Conservation (phyloP, 2,888 invertebrate genomes). For the Heliothis peltigera region DNA sequence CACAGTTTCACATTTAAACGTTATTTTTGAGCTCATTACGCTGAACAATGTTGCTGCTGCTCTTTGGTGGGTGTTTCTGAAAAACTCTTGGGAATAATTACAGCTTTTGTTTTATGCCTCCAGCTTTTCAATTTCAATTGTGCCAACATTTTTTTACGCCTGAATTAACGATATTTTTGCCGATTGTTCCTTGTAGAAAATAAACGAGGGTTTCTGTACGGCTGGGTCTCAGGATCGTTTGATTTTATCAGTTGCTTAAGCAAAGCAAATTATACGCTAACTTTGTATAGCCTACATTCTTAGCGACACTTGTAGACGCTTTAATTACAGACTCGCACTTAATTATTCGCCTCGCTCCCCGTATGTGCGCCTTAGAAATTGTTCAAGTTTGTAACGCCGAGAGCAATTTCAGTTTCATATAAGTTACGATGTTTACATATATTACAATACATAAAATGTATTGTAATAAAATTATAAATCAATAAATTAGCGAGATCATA, state of each 20-base stretch:
- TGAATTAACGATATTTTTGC: not conserved
- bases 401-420: constrained; percentile 41
- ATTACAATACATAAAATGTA: too few relatives aligned
- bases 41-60: constrained; percentile 21
- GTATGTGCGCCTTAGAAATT: constrained; percentile 45
- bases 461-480: too few relatives aligned
- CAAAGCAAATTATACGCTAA: constrained; percentile 32
- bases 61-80: constrained; percentile 22
- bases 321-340: constrained; percentile 63
- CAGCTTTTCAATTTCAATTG: constrained; percentile 4
- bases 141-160: not conserved
- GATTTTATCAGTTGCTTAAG: constrained; percentile 39
- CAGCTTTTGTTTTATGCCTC: constrained; percentile 22
- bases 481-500: too few relatives aligned
- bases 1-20: constrained; percentile 32
- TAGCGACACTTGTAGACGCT: constrained; percentile 40
- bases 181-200: constrained; percentile 1
- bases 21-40: constrained; percentile 49
- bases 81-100: constrained; percentile 32
- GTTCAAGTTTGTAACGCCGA: constrained; percentile 35
- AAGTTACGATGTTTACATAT: constrained; percentile 26
- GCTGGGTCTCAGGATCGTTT: not conserved
- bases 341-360: constrained; percentile 60
- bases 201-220: not conserved
- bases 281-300: constrained; percentile 37